Base-by-base conservation (phyloP, 2,888 invertebrate genomes). In the Globia sparganii region DNA sequence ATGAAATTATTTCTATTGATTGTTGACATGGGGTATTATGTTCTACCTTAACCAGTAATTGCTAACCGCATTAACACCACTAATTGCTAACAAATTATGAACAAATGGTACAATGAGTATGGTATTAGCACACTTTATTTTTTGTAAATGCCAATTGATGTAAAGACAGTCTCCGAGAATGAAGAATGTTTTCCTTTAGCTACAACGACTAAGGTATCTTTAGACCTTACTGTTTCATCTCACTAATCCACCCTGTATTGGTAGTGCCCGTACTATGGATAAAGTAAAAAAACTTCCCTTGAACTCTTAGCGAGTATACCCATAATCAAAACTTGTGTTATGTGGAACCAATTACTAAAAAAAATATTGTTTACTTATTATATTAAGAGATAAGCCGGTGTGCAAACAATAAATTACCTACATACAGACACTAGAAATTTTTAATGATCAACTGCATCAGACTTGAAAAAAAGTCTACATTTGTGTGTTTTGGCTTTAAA, bases 281-380 rank as follows among this genome's bases (percentile, higher is more conserved):
- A 61, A 37, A 56, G 66, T 64, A 66, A 75, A 66, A 75, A 76
- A 43, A 62, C 25, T 25, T 56, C n/a, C n/a, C 74, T 61, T 61
- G 13, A 62, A 68, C 31, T 84, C 37, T 58, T 37, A 75, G 46
- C 15, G 4, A 43, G 28, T 37, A 61, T 40, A 67, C 61, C 72
- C 81, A 70, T 40, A 43, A 43, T 70, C 1, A 53, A 72, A 62
- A 64, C 6, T 43, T 66, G 37, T 43, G 37, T 66, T 40, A 68
- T 46, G 77, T 85, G 85, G 80, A 85, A 83, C 59, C 85, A 85
- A 85, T 85, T 83, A 77, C 31, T 66, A 65, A 73, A 69, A 73
- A 56, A 37, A 37, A 2, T 1, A 37, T 8, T 43, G 28, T 28
- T 13, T 28, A 8, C 21, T 28, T 65, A 43, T 43, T 25, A 31